Evolutionary conservation across 2,888 invertebrate genomes (phyloP), one percentile per base, ranked within the genome.

Genomic region (Salpingus planirostris): DNA sequence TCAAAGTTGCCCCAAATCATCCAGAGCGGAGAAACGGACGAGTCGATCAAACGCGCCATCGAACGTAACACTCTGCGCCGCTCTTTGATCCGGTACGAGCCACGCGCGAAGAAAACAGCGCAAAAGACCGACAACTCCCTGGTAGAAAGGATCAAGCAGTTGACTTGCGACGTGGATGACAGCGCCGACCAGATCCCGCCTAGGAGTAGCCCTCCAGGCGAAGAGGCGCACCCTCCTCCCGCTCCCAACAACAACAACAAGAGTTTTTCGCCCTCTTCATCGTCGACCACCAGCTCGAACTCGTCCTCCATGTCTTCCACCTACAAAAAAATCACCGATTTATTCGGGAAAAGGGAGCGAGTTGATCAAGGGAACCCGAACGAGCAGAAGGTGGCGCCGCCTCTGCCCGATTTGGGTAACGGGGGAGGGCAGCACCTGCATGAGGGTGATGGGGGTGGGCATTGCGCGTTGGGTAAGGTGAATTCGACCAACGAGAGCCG

Each of bases 101-200:
- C 65, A 29, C 52, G 59, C 31, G 58, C 49, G 40, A 69, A 69
- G 54, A 67, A 66, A 49, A 54, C 66, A 29, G 60, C 64, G 31
- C 64, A 65, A 43, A 71, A 78, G 57, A 73, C 73, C 50, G 85
- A 86, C 45, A 79, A 85, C 30, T 86, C 88, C 0, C 67, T 91
- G 21, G 85, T 88, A 33, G 91, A 91, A 54, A 75, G 89, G 40
- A 87, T 91, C 44, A 79, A 86, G 26, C 80, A 84, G 55, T 66
- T 91, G 27, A 91, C 90, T 1, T 88, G 88, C 55, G 84, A 88
- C 58, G 80, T 86, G 21, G 88, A 88, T 39, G 85, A 86, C 26
- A 52, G 54, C 23, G 32, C 43, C 21, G 47, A 43, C 3, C 66
- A 68, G 14, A 47, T 67, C n/a, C 68, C 71, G 10, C 67, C 72